Evolutionary conservation across 1,140 invertebrate genomes (phyloP).

Genomic region (Whitmania pigra): DNA sequence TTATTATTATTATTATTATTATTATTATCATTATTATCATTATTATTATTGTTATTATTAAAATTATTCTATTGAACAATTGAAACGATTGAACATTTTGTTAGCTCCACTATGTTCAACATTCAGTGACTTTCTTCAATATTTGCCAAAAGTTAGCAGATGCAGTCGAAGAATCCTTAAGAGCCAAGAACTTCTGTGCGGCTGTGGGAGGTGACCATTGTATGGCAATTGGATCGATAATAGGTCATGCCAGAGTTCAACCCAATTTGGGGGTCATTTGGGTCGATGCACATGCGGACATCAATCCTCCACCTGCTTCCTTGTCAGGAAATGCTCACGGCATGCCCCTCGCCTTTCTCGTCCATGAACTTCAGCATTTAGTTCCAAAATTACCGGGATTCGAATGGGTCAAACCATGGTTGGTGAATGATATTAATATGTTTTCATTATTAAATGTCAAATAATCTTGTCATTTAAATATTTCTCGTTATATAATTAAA

Average conservation of each 20-base stretch:
- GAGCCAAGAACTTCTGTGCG: slow-evolving; percentile 23
- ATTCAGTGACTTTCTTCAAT: too few relatives aligned
- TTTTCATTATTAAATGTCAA: too few relatives aligned
- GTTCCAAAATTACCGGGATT: slow-evolving; percentile 58
- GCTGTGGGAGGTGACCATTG: slow-evolving; percentile 68
- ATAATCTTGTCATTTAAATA: too few relatives aligned
- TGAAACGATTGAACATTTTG: too few relatives aligned
- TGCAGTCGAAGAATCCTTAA: slow-evolving; percentile 8
- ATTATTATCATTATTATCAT: too few relatives aligned
- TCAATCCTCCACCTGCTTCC: slow-evolving; percentile 72
- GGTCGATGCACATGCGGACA: slow-evolving; percentile 87
- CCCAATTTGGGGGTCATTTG: slow-evolving; percentile 67
- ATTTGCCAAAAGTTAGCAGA: slow-evolving; percentile 19
- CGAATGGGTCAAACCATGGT: slow-evolving; percentile 60
- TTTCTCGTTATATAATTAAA: too few relatives aligned
- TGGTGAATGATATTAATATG: too few relatives aligned
- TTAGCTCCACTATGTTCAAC: too few relatives aligned
- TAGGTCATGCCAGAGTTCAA: slow-evolving; percentile 60
- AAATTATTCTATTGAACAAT: too few relatives aligned
- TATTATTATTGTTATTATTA: too few relatives aligned
- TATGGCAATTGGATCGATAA: slow-evolving; percentile 62
- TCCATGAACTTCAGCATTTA: slow-evolving; percentile 61
- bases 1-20: too few relatives aligned
- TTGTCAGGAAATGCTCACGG: slow-evolving; percentile 71
- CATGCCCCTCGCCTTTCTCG: slow-evolving; percentile 72